Evolutionary conservation across 2,797 vertebrate species (phyloP), one percentile per base, ranked within the genome.

Genomic region (Takifugu ocellatus): DNA sequence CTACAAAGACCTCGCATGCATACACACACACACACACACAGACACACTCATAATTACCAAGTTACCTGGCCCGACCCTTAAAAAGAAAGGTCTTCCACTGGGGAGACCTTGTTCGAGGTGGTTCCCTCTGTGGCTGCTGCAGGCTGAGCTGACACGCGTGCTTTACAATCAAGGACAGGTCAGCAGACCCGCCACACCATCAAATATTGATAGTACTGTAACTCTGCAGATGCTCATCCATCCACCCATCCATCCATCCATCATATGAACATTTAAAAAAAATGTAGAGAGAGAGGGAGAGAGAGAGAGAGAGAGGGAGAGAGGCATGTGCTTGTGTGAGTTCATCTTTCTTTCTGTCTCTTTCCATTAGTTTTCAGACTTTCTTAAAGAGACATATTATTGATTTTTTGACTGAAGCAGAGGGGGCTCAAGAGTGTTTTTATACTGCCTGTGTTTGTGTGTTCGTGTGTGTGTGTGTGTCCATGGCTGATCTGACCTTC

Each of bases 311-410:
- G 21, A 21, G 21, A 21, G 21, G 21, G 21, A 21, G 21, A 21
- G 21, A 21, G 21, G 27, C 49, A 31, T 59, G 51, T 62, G 59
- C 58, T 51, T 56, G 60, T 54, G 48, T 49, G 11, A 5, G 25
- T 29, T 31, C 3, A 14, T 24, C 58, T 63, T 56, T 55, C 58
- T 63, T 44, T 47, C 49, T 55, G 66, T 87, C 82, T 87, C 70
- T 59, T 81, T 79, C 64, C 45, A 80, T 89, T 84, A 81, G 61
- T 72, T 84, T 77, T 80, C 69, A 76, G 49, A 31, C 54, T 48
- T 68, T 75, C 83, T 75, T 72, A 72, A 78, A 81, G 59, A 77
- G 65, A 77, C 47, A 48, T 74, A 63, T 74, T 87, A 90, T 89
- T 84, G 88, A 88, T 90, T 86, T 87, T 76, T n/a, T 53, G 9